Evolutionary conservation across 1,140 invertebrate species (phyloP).

Genomic region (Temnothorax longispinosus): DNA sequence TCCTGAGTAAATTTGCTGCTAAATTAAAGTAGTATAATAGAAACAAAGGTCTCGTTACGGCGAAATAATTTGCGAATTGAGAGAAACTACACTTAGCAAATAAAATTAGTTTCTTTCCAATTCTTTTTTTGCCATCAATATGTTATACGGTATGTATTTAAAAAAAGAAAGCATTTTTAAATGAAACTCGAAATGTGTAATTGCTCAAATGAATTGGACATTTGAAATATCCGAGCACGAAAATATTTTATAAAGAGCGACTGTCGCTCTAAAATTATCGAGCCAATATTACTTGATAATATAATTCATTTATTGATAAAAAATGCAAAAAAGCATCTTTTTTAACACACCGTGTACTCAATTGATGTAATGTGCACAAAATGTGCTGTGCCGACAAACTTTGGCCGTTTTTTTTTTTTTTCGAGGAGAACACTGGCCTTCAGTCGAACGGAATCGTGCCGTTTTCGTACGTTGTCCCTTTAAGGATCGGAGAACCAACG

Average conservation of each 20-base stretch:
- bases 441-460: not conserved
- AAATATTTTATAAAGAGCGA: not conserved
- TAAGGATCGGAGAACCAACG: slow-evolving; percentile 16
- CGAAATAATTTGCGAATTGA: not conserved
- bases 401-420: not conserved
- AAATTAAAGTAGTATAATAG: not conserved
- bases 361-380: not conserved
- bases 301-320: not conserved
- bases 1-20: not conserved
- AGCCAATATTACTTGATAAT: not conserved
- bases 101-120: not conserved
- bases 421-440: not conserved
- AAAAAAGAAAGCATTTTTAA: not conserved
- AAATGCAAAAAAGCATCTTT: not conserved
- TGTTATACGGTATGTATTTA: not conserved
- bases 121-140: not conserved
- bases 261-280: not conserved
- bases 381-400: not conserved
- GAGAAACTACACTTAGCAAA: not conserved
- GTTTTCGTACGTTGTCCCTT: not conserved
- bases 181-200: not conserved
- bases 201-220: not conserved
- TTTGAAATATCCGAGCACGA: not conserved
- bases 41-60: not conserved
- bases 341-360: not conserved